These are phyloP conservation scores for Microctonus hyperodae DNA, from an alignment of 2,888 invertebrate species.

Conservation along the genomic window DNA sequence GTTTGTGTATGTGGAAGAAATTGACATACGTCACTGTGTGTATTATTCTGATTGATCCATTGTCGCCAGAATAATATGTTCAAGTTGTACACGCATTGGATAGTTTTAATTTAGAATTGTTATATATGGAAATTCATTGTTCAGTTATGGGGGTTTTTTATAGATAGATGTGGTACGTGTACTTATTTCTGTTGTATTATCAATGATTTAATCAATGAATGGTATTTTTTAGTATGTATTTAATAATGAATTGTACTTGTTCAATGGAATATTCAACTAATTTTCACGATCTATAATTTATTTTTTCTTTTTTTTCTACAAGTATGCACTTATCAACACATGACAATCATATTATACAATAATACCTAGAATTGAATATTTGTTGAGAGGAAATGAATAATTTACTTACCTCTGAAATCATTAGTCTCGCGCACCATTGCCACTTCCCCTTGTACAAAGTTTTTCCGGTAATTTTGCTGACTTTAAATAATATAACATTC, in stretches of 20 bases:
- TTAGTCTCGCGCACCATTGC: conserved; percentile 6
- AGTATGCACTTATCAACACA: background rate
- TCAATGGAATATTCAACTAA: background rate
- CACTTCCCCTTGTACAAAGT: conserved; percentile 1
- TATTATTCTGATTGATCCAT: background rate
- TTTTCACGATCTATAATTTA: background rate
- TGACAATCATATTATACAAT: background rate
- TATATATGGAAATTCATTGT: too few relatives aligned
- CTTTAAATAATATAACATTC: background rate
- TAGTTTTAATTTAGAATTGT: too few relatives aligned
- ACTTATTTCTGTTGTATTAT: too few relatives aligned
- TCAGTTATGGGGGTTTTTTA: too few relatives aligned
- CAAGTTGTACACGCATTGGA: too few relatives aligned
- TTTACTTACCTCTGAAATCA: conserved; percentile 13
- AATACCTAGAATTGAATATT: conserved; percentile 9
- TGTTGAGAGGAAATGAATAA: background rate
- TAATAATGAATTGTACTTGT: too few relatives aligned
- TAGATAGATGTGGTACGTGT: too few relatives aligned
- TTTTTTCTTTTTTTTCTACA: background rate
- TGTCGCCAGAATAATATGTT: background rate
- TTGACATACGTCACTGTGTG: background rate
- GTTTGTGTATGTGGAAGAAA: background rate
- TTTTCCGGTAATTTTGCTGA: conserved; percentile 10
- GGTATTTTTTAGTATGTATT: too few relatives aligned
- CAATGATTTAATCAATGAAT: too few relatives aligned